Base-by-base conservation (phyloP, 2,113 vertebrate species). In the Vanacampus margaritifer region DNA sequence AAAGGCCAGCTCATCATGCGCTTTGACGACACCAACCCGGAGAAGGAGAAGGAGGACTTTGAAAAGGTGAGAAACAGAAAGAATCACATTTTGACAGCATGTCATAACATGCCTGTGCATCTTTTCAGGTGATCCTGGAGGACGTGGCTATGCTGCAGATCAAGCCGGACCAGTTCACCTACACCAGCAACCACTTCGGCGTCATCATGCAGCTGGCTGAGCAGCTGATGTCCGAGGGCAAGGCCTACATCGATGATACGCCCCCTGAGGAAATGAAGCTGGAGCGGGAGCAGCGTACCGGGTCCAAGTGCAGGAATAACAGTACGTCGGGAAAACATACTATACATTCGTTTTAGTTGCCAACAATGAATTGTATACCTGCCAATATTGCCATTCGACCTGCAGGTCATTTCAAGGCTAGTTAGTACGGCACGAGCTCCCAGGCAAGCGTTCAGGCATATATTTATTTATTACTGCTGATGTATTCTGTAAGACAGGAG, bases 1-100 rank as follows among this genome's bases (percentile, higher is more conserved):
- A 98, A 95, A 90, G 97, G 97, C 82, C 96, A 97, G 81, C 94
- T 99, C 59, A 99, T 99, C 89, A 99, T 99, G 97, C 95, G 97
- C 75, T 99, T 99, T 72, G 97, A 99, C 76, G 97, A 99, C 92
- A 99, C 97, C 82, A 99, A 99, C 87, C 97, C 97, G 0, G 97
- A 98, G 89, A 99, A 99, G 89, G 97, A 99, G 76, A 99, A 99
- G 88, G 97, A 99, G 88, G 97, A 99, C 89, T 99, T 99, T 93
- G 97, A 99, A 91, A 99, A 98, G 95, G 97, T 98, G 83, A 70
- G 61, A 26, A 43, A 36, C 4, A 5, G 3, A 6, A 39, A 23
- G 5, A 41, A 32, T 28, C 24, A 0, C 6, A 17, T 57, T 57
- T 35, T 57, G 16, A 46, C 23, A 54, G 14, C 7, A 14, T 10